Evolutionary conservation across 2,888 invertebrate species (phyloP).

Genomic region (Scrobipalpa atriplicella): DNA sequence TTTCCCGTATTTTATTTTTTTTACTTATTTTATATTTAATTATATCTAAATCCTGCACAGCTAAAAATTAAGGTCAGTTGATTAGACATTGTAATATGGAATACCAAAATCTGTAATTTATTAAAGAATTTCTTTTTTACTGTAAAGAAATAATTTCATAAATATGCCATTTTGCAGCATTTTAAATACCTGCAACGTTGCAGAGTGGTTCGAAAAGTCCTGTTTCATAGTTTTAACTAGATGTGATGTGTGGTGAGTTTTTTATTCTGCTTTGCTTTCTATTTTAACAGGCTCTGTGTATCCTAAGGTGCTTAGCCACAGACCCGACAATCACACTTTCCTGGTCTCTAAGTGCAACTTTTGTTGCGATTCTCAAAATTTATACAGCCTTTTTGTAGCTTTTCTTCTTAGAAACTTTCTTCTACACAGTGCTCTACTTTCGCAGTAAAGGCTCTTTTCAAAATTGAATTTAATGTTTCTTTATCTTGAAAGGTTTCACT

Average conservation of each 20-base stretch:
- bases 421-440: not conserved
- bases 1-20: too few relatives aligned
- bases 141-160: too few relatives aligned
- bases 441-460: not conserved
- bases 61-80: too few relatives aligned
- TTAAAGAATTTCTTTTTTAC: too few relatives aligned
- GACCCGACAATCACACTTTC: slow-evolving; percentile 58
- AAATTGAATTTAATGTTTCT: not conserved
- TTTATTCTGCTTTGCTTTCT: not conserved
- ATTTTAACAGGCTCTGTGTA: slow-evolving; percentile 29
- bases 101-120: too few relatives aligned
- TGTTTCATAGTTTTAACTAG: not conserved
- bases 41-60: too few relatives aligned
- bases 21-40: too few relatives aligned
- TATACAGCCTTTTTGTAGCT: slow-evolving; percentile 44
- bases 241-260: not conserved
- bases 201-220: too few relatives aligned
- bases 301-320: slow-evolving; percentile 47
- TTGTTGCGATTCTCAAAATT: slow-evolving; percentile 61
- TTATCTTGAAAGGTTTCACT: too few relatives aligned
- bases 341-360: slow-evolving; percentile 58
- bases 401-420: not conserved
- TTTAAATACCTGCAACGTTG: too few relatives aligned
- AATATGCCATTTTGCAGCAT: too few relatives aligned
- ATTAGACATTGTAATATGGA: too few relatives aligned